Conservation (phyloP, 2,888 invertebrate genomes). For the Calameuta filiformis region DNA sequence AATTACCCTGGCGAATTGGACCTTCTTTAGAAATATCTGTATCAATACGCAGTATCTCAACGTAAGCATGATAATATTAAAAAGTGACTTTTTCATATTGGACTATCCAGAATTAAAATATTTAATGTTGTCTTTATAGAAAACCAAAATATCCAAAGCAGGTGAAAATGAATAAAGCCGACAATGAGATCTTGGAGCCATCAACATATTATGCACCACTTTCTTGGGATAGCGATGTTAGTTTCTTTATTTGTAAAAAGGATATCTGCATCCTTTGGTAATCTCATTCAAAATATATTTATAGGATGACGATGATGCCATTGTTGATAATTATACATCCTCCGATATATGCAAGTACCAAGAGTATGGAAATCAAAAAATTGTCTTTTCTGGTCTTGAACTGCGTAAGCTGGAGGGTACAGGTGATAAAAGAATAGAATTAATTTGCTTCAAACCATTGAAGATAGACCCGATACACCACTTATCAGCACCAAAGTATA, state of each 20-base stretch:
- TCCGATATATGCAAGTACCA: conserved; percentile 1
- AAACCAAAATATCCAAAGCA: conserved; percentile 31
- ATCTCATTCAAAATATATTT: too few species aligned
- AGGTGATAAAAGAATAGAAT: conserved; percentile 27
- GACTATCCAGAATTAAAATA: neutral
- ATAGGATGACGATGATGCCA: too few species aligned
- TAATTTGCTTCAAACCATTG: conserved; percentile 34
- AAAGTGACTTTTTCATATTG: neutral
- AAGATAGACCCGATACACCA: conserved; percentile 28
- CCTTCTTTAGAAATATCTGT: conserved; percentile 13
- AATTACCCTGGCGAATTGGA: conserved; percentile 32
- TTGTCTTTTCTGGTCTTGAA: conserved; percentile 32
- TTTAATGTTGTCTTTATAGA: conserved; percentile 21
- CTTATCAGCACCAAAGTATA: conserved; percentile 27
- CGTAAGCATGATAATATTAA: conserved; percentile 9
- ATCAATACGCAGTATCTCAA: conserved; percentile 8
- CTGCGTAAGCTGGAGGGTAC: conserved; percentile 4
- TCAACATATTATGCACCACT: conserved; percentile 15
- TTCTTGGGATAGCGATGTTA: too few species aligned
- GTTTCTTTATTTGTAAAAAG: too few species aligned
- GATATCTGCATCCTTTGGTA: too few species aligned
- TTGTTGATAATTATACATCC: too few species aligned
- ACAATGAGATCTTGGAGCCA: conserved; percentile 32
- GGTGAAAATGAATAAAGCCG: conserved; percentile 26
- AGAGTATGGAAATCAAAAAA: conserved; percentile 22